phyloP scores from a whole-genome alignment of 2,113 vertebrate species.

The Tringa solitaria region DNA sequence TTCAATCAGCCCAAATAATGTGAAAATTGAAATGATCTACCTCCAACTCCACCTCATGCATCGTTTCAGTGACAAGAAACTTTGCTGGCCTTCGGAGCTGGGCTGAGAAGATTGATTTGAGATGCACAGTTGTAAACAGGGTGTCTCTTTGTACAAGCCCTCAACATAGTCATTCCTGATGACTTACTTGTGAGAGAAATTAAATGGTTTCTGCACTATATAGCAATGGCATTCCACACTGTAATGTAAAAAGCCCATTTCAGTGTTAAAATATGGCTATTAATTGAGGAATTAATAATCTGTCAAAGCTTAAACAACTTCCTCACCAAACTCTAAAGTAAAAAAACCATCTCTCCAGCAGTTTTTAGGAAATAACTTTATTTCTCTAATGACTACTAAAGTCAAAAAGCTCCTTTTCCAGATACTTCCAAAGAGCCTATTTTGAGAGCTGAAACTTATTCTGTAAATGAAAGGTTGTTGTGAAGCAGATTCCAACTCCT shows the following conservation, averaged over 20 bases:
- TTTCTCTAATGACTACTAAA: neutral
- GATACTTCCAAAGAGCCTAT: neutral
- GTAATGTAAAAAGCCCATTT: neutral
- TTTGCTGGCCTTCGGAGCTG: neutral
- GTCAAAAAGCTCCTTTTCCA: neutral
- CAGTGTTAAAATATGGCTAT: neutral
- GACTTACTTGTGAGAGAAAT: neutral
- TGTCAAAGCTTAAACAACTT: neutral
- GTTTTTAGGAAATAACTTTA: neutral
- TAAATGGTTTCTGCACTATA: neutral
- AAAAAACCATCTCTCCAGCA: neutral
- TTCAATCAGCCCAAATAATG: neutral
- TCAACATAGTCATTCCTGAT: neutral
- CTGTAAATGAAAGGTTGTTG: neutral
- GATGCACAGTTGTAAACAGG: fast-evolving
- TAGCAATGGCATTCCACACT: neutral
- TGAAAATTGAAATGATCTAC: neutral
- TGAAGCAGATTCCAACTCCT: neutral
- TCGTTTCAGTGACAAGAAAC: neutral
- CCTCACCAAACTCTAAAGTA: neutral
- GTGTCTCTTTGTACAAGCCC: neutral
- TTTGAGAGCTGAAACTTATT: neutral
- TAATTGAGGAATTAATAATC: neutral
- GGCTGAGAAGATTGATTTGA: neutral
- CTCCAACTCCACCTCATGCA: neutral